Evolutionary conservation across 2,888 invertebrate species (phyloP), one percentile per base, ranked within the genome.

Genomic region (Drosophila anceps): DNA sequence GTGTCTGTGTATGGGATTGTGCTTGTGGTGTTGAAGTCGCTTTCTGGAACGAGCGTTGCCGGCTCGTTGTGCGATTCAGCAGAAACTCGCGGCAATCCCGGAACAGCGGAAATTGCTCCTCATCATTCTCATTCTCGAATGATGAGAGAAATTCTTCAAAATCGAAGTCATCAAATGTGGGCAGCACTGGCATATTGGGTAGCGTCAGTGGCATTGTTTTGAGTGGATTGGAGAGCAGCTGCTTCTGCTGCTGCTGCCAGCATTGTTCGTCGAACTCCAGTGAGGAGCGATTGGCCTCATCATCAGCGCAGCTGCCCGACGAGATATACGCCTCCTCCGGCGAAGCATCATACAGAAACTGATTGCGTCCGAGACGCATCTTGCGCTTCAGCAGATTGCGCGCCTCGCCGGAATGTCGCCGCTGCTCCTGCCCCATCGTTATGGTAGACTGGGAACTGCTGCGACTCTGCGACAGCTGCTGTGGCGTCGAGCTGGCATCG

Each of bases 101-200:
- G 70, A 94, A 92, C 67, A 94, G 91, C 7, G 94, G 93, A 90
- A 92, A 93, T 88, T 91, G 93, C 76, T 92, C 92, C 57, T 91
- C 93, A 88, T 95, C 95, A 82, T 88, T 88, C 69, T 95, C 95
- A 65, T 92, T 91, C 76, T 95, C 95, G 90, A 95, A 95, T 74
- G 95, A 94, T 80, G 95, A 95, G 93, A 95, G 95, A 87, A 96
- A 94, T 92, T 96, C 95, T 88, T 96, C 54, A 54, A 54, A 54
- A 8, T 93, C 93, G 77, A 93, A 95, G 90, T 95, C 95, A 91
- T 94, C 95, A 80, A 95, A 95, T 29, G 90, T 87, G 33, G 95
- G 92, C 81, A 91, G 73, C 29, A 83, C 82, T 24, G 91, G 90
- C 73, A 92, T 76, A 37, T 81, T 81, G 31, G 84, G 63, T 53